These are phyloP conservation scores for Spheniscus humboldti DNA, from an alignment of 2,797 vertebrate genomes.

Conservation along the genomic window DNA sequence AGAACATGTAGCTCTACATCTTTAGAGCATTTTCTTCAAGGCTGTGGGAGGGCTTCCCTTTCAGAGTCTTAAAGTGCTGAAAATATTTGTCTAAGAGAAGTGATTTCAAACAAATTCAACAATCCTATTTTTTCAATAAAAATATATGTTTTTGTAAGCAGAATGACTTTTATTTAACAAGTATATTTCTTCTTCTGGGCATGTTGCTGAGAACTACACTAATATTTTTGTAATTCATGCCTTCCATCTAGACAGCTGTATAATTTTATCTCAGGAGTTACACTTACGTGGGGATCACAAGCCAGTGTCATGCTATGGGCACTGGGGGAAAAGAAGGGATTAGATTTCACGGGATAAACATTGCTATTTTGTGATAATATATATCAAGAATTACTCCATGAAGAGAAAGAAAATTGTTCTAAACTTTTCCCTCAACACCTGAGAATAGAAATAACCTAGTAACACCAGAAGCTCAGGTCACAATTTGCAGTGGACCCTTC, in stretches of 20 bases:
- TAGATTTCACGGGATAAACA: background rate
- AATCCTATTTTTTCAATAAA: background rate
- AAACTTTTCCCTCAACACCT: background rate
- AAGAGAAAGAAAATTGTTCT: background rate
- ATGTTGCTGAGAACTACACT: background rate
- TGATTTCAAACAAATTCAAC: background rate
- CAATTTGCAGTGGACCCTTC: background rate
- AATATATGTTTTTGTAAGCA: background rate
- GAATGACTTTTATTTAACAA: background rate
- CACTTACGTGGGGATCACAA: background rate
- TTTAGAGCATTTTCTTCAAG: background rate
- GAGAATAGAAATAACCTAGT: background rate
- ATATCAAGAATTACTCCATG: background rate
- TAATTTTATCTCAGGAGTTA: background rate
- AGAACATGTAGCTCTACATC: background rate
- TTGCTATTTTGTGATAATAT: background rate
- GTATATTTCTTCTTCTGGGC: background rate
- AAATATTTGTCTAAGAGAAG: background rate
- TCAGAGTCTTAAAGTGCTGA: background rate
- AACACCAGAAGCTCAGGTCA: background rate
- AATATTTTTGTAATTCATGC: background rate
- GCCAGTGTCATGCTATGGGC: too few species aligned
- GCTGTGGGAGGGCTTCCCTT: background rate
- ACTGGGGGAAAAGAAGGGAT: background rate
- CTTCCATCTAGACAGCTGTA: background rate